Evolutionary conservation across 2,797 vertebrate genomes (phyloP).

Genomic region (Diceros bicornis): DNA sequence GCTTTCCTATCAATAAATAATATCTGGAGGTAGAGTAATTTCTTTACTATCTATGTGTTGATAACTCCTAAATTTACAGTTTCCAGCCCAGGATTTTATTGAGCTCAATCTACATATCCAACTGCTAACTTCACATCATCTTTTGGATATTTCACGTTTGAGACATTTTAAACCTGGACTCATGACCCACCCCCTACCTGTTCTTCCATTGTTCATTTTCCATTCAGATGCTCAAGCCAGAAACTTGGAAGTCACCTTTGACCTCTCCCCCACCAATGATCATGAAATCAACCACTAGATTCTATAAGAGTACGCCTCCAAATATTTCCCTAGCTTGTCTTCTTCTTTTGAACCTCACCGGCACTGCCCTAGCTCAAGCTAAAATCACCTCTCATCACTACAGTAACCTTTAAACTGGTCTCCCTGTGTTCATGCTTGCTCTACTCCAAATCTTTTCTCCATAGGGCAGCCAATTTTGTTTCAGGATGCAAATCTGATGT

Average conservation of each 20-base stretch:
- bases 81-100: not conserved
- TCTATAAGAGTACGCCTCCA: not conserved
- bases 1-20: constrained; percentile 46
- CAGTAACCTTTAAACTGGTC: not conserved
- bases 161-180: not conserved
- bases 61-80: not conserved
- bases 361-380: not conserved
- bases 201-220: not conserved
- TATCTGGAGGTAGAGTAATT: constrained; percentile 17
- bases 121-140: not conserved
- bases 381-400: not conserved
- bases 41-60: not conserved
- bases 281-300: not conserved
- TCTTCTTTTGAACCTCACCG: not conserved
- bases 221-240: not conserved
- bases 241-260: not conserved
- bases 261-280: not conserved
- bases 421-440: not conserved
- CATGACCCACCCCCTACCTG: not conserved
- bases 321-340: not conserved
- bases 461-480: not conserved
- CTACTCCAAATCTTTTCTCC: not conserved
- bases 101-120: not conserved
- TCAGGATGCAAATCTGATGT: not conserved
- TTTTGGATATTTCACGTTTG: not conserved